Evolutionary conservation across 2,797 vertebrate genomes (phyloP), one percentile per base, ranked within the genome.

Genomic region (Moxostoma hubbsi): DNA sequence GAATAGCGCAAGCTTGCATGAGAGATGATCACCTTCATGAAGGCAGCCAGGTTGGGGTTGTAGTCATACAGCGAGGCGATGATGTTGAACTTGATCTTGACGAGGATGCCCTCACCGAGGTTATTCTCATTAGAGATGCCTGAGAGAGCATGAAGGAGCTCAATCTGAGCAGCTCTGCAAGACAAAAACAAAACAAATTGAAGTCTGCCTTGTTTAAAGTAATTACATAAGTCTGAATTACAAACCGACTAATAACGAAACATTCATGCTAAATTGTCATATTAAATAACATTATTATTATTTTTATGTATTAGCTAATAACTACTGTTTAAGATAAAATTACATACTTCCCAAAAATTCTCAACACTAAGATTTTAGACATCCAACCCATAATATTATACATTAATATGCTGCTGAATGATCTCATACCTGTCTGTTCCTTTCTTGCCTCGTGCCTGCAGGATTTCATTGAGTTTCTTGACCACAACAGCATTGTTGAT

Each of bases 51-150:
- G 85, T 97, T 97, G 77, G 96, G 96, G 86, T 97, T 98, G 90
- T 97, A 98, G 89, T 98, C 96, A 1, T 97, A 98, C 12, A 98
- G 90, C 6, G 96, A 97, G 45, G 96, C 95, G 0, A 97, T 94
- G 80, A 98, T 97, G 89, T 97, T 97, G 87, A 97, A 97, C 88
- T 96, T 97, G 77, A 98, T 98, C 89, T 97, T 98, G 78, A 98
- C 93, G 7, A 90, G 79, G 79, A 96, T 92, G 0, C 95, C 95
- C 50, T 95, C 89, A 0, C 96, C 96, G 78, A 97, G 82, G 84
- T 95, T 96, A 81, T 97, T 91, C 88, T 97, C 95, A 0, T 79
- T 68, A 0, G 95, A 73, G 5, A 98, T 97, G 77, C 18, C 85
- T 4, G 94, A 93, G 74, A 98, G 90, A 43, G 94, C 87, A 18